phyloP scores from a whole-genome alignment of 1,140 invertebrate species.

The Drosophila leontia region DNA sequence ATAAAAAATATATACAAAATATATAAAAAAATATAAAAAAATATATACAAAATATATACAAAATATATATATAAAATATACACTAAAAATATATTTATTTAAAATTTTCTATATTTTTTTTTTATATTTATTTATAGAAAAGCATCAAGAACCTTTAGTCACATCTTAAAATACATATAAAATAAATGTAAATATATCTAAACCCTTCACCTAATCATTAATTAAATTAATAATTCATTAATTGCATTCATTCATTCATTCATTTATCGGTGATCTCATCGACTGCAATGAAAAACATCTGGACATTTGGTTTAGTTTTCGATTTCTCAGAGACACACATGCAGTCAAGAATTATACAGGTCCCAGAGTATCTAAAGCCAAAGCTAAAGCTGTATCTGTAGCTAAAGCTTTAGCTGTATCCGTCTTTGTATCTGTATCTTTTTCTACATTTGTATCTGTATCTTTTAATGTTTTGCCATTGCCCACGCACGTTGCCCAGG shows the following conservation, averaged over 20 bases:
- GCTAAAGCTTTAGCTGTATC: conserved; percentile 16
- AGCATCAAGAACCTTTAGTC: not conserved
- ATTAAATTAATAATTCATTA: conserved; percentile 8
- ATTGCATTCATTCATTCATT: not conserved
- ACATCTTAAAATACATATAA: not conserved
- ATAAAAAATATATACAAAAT: no score
- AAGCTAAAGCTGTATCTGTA: conserved; percentile 16
- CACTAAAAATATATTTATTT: not conserved
- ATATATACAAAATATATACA: no score
- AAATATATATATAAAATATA: no score
- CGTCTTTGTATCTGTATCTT: conserved; percentile 15
- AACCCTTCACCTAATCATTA: not conserved
- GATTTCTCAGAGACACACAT: conserved; percentile 23
- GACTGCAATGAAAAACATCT: conserved; percentile 11
- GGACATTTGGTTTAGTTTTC: conserved; percentile 24
- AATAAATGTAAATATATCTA: not conserved
- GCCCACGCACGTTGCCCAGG: conserved; percentile 61
- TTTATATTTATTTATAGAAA: no score
- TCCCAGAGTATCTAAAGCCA: conserved; percentile 20
- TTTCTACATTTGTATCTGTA: not conserved
- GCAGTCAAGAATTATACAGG: conserved; percentile 69
- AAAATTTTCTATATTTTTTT: not conserved
- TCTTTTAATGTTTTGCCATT: conserved; percentile 15
- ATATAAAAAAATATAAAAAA: no score
- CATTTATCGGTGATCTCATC: conserved; percentile 4